phyloP scores from a whole-genome alignment of 1,140 invertebrate genomes.

The Rhysida immarginata region DNA sequence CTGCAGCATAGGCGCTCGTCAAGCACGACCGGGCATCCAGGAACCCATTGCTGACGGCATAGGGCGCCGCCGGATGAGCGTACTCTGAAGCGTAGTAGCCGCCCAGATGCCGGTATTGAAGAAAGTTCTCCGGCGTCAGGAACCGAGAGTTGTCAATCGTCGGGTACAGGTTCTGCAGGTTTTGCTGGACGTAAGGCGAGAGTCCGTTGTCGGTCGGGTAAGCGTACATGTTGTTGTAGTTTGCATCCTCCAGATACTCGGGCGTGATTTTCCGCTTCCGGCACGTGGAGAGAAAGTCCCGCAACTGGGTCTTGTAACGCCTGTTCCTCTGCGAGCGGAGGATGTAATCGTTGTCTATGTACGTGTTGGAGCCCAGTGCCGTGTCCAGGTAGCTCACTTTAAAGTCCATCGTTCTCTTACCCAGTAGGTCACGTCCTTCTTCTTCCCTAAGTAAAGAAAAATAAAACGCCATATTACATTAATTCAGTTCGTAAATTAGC shows the following conservation, averaged over 20 bases:
- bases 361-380: conserved; percentile 62
- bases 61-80: conserved; percentile 36
- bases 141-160: conserved; percentile 45
- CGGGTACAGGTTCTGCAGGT: conserved; percentile 51
- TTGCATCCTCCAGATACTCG: conserved; percentile 32
- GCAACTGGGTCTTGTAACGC: conserved; percentile 77
- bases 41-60: conserved; percentile 56
- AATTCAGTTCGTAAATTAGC: no score
- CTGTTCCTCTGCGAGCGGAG: conserved; percentile 41
- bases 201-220: conserved; percentile 43
- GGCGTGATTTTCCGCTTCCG: conserved; percentile 64
- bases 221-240: conserved; percentile 60
- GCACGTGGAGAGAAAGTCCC: conserved; percentile 83
- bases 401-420: conserved; percentile 96
- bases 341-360: conserved; percentile 50
- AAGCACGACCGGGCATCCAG: conserved; percentile 40
- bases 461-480: no score
- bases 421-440: conserved; percentile 86
- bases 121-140: conserved; percentile 57
- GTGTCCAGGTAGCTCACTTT: conserved; percentile 94
- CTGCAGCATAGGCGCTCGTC: conserved; percentile 23
- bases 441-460: conserved; percentile 61
- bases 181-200: conserved; percentile 50
- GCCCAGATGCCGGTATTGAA: conserved; percentile 62
- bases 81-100: conserved; percentile 59